phyloP scores from a whole-genome alignment of 1,140 invertebrate species.

The Stegodyphus mimosarum region DNA sequence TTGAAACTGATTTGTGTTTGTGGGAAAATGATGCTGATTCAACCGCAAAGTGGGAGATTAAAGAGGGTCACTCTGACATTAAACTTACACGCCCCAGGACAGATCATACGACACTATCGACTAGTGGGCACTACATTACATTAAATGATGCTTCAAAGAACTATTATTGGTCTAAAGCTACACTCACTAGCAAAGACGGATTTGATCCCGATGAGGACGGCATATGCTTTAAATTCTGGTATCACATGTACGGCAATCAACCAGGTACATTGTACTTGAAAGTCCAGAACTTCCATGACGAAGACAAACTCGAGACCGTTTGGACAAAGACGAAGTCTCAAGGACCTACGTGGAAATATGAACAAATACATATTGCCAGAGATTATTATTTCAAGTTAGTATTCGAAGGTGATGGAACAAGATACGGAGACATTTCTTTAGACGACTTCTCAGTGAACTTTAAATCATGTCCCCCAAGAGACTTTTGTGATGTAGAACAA shows the following conservation, averaged over 20 bases:
- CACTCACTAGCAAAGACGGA: conserved; percentile 12
- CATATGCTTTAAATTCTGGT: conserved; percentile 59
- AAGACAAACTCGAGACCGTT: conserved; percentile 40
- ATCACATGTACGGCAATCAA: conserved; percentile 57
- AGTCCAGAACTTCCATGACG: conserved; percentile 32
- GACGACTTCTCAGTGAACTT: conserved; percentile 59
- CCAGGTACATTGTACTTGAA: conserved; percentile 39
- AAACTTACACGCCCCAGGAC: conserved; percentile 32
- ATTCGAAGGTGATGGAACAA: conserved; percentile 31
- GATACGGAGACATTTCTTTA: conserved; percentile 55
- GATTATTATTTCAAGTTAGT: conserved; percentile 25
- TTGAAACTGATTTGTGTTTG: conserved; percentile 36
- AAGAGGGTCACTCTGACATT: conserved; percentile 37
- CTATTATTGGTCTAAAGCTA: not conserved
- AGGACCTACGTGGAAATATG: conserved; percentile 61
- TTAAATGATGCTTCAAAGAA: conserved; percentile 19
- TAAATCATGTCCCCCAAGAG: conserved; percentile 46
- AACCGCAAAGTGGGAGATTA: conserved; percentile 23
- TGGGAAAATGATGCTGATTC: conserved; percentile 43
- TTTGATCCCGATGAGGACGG: conserved; percentile 18
- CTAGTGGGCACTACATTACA: conserved; percentile 44
- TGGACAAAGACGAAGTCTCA: conserved; percentile 45
- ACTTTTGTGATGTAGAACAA: conserved; percentile 60
- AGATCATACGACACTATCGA: conserved; percentile 52
- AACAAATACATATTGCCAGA: conserved; percentile 40